Percentiles rank a stretch among this genome's conserved stretches.
These are phyloP conservation scores for Leucoptera coffeella DNA, from an alignment of 2,888 invertebrate species.

Conservation along the genomic window DNA sequence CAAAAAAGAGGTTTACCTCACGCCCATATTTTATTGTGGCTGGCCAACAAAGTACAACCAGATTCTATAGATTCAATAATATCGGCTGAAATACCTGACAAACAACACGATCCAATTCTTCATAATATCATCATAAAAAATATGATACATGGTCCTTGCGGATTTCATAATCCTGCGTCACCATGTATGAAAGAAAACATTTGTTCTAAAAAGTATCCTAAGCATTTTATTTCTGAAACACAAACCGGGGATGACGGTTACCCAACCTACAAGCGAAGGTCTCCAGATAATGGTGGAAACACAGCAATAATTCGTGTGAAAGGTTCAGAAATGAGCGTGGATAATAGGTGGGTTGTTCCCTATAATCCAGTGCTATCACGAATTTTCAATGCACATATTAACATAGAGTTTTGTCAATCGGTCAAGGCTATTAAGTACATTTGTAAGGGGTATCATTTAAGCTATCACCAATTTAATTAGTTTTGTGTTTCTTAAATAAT, in stretches of 20 bases:
- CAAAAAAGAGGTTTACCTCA: slow-evolving; percentile 9
- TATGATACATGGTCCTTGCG: slow-evolving; percentile 8
- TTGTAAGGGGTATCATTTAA: too few species aligned
- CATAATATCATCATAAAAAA: too few species aligned
- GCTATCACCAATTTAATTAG: too few species aligned
- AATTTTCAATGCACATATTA: too few species aligned
- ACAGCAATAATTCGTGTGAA: slow-evolving; percentile 7
- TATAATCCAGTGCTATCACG: slow-evolving; percentile 8
- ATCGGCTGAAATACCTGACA: slow-evolving; percentile 3
- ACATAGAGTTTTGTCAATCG: too few species aligned
- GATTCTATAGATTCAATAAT: slow-evolving; percentile 7
- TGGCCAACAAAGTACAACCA: slow-evolving; percentile 7
- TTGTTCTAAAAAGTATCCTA: slow-evolving; percentile 17
- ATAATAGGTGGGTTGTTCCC: too few species aligned
- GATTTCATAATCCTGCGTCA: slow-evolving; percentile 4
- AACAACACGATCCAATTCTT: slow-evolving; percentile 5
- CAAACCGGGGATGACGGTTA: slow-evolving; percentile 15
- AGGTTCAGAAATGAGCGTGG: too few species aligned
- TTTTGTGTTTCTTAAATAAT: too few species aligned
- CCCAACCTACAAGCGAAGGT: slow-evolving; percentile 13
- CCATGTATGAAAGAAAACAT: too few species aligned
- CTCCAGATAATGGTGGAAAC: slow-evolving; percentile 9
- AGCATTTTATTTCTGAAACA: slow-evolving; percentile 11
- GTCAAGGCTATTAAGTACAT: too few species aligned
- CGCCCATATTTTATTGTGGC: slow-evolving; percentile 8